Percentiles rank a stretch among this genome's conserved stretches.
Evolutionary conservation across 2,113 vertebrate species (phyloP).

Genomic region (Cavia porcellus): DNA sequence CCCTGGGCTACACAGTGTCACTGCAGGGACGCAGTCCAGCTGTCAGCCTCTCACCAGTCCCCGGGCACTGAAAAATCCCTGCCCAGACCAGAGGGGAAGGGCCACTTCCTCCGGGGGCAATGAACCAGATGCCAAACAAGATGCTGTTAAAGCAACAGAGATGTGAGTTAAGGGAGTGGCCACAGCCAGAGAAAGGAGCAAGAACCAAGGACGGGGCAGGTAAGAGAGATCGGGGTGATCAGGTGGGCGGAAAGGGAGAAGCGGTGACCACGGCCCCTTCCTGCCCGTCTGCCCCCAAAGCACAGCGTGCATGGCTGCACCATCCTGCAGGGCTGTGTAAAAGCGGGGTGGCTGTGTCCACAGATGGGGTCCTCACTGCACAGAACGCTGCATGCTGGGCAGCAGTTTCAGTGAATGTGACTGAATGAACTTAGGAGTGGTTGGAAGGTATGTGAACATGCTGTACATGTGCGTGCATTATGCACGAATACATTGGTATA

Average conservation of each 20-base stretch:
- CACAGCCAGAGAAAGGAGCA: accelerated
- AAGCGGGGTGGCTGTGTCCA: not conserved
- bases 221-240: not conserved
- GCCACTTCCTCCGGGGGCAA: not conserved
- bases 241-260: not conserved
- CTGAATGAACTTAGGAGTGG: not conserved
- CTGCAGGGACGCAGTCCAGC: not conserved
- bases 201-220: too few species aligned
- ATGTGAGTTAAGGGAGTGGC: accelerated
- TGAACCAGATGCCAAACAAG: not conserved
- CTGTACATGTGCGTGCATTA: not conserved
- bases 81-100: not conserved
- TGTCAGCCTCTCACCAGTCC: accelerated
- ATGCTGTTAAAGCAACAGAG: not conserved
- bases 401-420: not conserved
- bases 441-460: not conserved
- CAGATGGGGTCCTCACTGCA: not conserved
- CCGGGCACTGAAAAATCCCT: not conserved
- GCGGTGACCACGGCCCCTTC: not conserved
- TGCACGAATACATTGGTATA: not conserved
- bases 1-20: accelerated
- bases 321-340: not conserved
- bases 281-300: not conserved
- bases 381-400: not conserved
- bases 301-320: not conserved